A percentile compares a stretch with the other conserved stretches of the same genome.
Evolutionary conservation across 2,113 vertebrate species (phyloP).

Genomic region (Pongo pygmaeus): DNA sequence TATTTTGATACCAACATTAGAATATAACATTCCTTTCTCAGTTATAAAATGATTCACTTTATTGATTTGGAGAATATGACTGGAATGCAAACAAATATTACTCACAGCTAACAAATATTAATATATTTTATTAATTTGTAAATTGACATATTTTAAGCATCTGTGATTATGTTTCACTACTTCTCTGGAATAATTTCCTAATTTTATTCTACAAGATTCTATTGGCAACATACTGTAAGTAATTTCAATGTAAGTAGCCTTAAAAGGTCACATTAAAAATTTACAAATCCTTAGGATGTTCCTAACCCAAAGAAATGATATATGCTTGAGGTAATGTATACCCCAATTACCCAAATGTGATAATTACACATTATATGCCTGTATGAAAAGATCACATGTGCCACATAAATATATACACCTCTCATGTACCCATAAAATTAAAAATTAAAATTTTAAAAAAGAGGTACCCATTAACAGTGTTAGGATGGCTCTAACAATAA

Average conservation of each 20-base stretch:
- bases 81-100: conserved; percentile 1
- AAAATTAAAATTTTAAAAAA: too few species aligned
- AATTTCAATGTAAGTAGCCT: background rate
- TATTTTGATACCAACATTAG: conserved; percentile 1
- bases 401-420: too few species aligned
- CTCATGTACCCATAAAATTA: too few species aligned
- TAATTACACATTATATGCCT: too few species aligned
- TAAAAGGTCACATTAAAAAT: background rate
- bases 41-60: background rate
- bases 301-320: too few species aligned
- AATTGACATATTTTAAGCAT: background rate
- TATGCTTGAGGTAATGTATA: too few species aligned
- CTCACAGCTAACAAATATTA: background rate
- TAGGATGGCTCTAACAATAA: too few species aligned
- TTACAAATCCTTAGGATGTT: too few species aligned
- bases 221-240: background rate
- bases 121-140: conserved; percentile 1
- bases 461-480: too few species aligned
- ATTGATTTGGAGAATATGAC: background rate
- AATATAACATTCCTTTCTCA: conserved; percentile 10
- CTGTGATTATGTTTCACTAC: background rate
- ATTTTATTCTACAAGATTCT: background rate
- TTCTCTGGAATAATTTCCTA: conserved; percentile 2
- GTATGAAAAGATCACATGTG: too few species aligned
- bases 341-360: too few species aligned